A percentile compares a stretch with the other conserved stretches of the same genome.
phyloP scores from a whole-genome alignment of 2,113 vertebrate species.

The Strix aluco region DNA sequence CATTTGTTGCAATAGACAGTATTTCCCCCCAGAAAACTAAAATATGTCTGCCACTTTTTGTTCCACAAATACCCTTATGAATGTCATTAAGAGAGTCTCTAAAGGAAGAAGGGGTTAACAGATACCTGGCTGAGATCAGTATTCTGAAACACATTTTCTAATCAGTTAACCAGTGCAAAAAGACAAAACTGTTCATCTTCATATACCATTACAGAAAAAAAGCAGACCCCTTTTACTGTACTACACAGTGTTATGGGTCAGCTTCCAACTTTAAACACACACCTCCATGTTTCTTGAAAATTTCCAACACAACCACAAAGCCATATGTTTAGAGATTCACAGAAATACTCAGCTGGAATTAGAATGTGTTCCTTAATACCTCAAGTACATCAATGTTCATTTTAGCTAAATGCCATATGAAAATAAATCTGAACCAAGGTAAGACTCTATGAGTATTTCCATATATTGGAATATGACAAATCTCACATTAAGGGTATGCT shows the following conservation, averaged over 20 bases:
- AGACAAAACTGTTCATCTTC: neutral
- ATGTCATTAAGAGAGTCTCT: neutral
- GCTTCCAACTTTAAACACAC: slow-evolving; percentile 33
- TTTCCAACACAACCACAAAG: neutral
- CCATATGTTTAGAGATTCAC: slow-evolving; percentile 35
- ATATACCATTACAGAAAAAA: neutral
- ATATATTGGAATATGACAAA: neutral
- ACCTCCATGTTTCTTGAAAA: slow-evolving; percentile 23
- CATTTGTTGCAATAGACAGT: neutral
- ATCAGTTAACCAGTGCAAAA: neutral
- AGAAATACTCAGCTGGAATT: neutral
- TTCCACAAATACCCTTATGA: neutral
- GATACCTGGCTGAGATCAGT: neutral
- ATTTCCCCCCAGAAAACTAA: neutral
- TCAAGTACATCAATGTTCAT: neutral
- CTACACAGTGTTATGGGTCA: neutral
- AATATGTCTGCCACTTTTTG: neutral
- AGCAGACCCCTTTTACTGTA: neutral
- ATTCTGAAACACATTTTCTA: neutral
- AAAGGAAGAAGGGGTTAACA: neutral
- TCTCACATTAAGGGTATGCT: neutral
- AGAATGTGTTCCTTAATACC: neutral
- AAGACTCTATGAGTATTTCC: neutral
- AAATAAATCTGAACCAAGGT: neutral
- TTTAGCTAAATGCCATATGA: neutral